These are phyloP conservation scores for Orchesella flavescens DNA, from an alignment of 2,888 invertebrate genomes.

Conservation along the genomic window DNA sequence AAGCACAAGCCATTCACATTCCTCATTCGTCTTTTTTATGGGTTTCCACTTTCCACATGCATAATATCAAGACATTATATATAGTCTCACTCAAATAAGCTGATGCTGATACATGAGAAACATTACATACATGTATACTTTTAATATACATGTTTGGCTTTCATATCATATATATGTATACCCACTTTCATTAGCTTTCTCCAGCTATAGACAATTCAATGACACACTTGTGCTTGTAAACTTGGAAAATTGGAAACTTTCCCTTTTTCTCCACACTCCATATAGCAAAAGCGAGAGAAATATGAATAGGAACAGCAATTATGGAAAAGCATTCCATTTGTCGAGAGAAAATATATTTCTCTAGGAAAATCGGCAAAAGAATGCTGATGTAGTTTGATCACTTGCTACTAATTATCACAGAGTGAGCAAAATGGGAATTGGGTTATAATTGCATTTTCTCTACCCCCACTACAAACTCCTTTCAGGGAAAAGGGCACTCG, in stretches of 20 bases:
- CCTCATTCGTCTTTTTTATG: conserved; percentile 38
- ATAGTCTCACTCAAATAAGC: not conserved
- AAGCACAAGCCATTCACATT: conserved; percentile 55
- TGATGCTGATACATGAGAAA: not conserved
- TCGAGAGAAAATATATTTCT: conserved; percentile 11
- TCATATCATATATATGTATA: not conserved
- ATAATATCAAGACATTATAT: no score
- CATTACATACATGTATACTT: not conserved
- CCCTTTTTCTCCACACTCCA: not conserved
- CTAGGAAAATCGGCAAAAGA: conserved; percentile 49
- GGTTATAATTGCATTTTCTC: conserved; percentile 6
- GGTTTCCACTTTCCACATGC: conserved; percentile 9
- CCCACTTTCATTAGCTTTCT: not conserved
- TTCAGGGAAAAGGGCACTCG: not conserved
- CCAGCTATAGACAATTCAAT: conserved; percentile 24
- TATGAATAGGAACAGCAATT: conserved; percentile 48
- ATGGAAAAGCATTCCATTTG: conserved; percentile 23
- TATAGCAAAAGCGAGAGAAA: no score
- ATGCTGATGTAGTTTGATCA: conserved; percentile 37
- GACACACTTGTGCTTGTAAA: conserved; percentile 33
- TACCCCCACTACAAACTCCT: not conserved
- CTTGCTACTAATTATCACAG: not conserved
- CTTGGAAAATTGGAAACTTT: conserved; percentile 11
- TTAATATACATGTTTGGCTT: not conserved
- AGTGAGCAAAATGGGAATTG: not conserved